A percentile compares a stretch with the other conserved stretches of the same genome.
These are phyloP conservation scores for Stenotaenia linearis DNA, from an alignment of 2,888 invertebrate species.

Conservation along the genomic window DNA sequence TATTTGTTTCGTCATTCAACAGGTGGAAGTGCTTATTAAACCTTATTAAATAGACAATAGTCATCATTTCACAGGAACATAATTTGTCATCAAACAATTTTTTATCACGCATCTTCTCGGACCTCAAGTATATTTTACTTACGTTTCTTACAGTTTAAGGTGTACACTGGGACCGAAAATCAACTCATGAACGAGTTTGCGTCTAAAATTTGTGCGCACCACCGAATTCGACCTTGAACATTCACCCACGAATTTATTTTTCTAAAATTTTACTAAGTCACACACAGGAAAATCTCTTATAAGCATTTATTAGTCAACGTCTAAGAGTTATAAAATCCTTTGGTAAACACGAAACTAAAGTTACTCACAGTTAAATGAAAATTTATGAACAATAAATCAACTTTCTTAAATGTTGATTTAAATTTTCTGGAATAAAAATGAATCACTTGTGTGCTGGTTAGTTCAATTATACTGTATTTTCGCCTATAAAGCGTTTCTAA, in stretches of 20 bases:
- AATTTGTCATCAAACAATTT: neutral
- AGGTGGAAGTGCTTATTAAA: neutral
- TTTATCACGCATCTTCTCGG: neutral
- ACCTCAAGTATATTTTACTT: neutral
- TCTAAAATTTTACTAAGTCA: neutral
- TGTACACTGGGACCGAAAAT: neutral
- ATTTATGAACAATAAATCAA: too few relatives aligned
- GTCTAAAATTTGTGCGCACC: constrained; percentile 4
- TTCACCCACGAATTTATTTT: neutral
- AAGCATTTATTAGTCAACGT: neutral
- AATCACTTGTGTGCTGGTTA: too few relatives aligned
- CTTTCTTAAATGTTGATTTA: too few relatives aligned
- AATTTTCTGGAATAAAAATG: too few relatives aligned
- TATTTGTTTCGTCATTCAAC: neutral
- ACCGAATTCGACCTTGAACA: constrained; percentile 5
- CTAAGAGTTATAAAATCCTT: neutral
- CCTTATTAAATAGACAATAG: neutral
- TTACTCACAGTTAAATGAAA: too few relatives aligned
- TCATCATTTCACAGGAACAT: neutral
- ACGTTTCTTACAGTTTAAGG: neutral
- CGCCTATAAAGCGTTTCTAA: constrained; percentile 5
- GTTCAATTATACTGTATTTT: too few relatives aligned
- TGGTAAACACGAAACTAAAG: too few relatives aligned
- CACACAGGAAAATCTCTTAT: neutral
- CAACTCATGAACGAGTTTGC: neutral